These are phyloP conservation scores for Clinocottus analis DNA, from an alignment of 2,113 vertebrate genomes.

Conservation along the genomic window DNA sequence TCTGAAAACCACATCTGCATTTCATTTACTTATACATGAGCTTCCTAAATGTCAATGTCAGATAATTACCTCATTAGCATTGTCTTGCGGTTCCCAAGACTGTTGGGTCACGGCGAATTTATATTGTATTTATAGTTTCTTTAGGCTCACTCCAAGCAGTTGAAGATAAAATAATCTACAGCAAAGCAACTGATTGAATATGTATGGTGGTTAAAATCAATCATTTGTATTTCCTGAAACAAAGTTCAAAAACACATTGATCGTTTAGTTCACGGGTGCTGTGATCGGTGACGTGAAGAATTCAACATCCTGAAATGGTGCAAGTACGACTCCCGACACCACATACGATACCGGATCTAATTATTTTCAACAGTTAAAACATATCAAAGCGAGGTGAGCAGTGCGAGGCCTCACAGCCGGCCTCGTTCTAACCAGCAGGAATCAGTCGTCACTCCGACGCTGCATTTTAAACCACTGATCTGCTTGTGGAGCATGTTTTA, in stretches of 20 bases:
- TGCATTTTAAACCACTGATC: conserved; percentile 19
- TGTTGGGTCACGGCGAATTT: neutral
- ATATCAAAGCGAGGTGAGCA: neutral
- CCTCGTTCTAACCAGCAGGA: conserved; percentile 21
- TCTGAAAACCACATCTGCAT: conserved; percentile 13
- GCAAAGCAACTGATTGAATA: neutral
- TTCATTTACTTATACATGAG: conserved; percentile 5
- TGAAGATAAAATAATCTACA: neutral
- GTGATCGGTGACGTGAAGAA: neutral
- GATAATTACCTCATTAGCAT: neutral
- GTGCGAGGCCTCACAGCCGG: conserved; percentile 9
- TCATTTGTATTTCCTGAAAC: neutral
- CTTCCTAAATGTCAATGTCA: conserved; percentile 6
- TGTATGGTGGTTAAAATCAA: neutral
- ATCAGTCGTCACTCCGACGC: conserved; percentile 17
- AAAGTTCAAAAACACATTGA: neutral
- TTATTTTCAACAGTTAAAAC: conserved; percentile 12
- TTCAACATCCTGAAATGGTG: conserved; percentile 14
- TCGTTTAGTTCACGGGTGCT: neutral
- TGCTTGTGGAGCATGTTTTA: conserved; percentile 34
- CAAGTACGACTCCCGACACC: conserved; percentile 12
- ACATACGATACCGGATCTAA: neutral
- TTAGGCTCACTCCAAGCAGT: neutral
- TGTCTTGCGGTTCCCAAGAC: no score
- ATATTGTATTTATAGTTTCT: neutral